phyloP scores from a whole-genome alignment of 2,797 vertebrate genomes.

The Sebastes kiyomatsui region DNA sequence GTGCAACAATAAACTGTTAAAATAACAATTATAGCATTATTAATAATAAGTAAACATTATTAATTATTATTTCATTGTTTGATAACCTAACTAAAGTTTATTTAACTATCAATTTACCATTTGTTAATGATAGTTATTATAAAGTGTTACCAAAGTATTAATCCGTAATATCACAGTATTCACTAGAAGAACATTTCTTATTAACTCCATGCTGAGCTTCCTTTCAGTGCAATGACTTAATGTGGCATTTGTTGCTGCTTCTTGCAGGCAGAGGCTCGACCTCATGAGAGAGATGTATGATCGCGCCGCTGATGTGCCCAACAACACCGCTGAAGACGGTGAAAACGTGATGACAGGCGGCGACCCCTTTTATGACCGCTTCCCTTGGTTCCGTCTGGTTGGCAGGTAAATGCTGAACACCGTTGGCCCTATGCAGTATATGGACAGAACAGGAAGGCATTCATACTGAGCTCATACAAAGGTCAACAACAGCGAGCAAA shows the following conservation, averaged over 20 bases:
- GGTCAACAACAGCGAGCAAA: neutral
- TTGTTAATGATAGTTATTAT: too few species aligned
- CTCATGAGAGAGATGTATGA: constrained; percentile 99
- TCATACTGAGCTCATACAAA: neutral
- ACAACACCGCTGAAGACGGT: constrained; percentile 87
- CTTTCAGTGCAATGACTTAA: neutral
- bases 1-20: too few species aligned
- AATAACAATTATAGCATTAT: too few species aligned
- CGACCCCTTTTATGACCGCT: constrained; percentile 98
- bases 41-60: too few species aligned
- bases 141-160: neutral
- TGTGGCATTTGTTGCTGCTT: constrained; percentile 14
- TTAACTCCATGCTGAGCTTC: neutral
- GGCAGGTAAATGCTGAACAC: constrained; percentile 89
- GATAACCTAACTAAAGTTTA: too few species aligned
- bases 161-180: neutral
- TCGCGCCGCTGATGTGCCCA: constrained; percentile 94
- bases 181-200: neutral
- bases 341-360: constrained; percentile 93
- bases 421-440: neutral
- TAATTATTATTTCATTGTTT: too few species aligned
- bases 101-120: too few species aligned
- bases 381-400: constrained; percentile 98
- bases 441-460: neutral
- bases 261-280: constrained; percentile 91